phyloP scores from a whole-genome alignment of 2,797 vertebrate genomes.

The Acipenser ruthenus region DNA sequence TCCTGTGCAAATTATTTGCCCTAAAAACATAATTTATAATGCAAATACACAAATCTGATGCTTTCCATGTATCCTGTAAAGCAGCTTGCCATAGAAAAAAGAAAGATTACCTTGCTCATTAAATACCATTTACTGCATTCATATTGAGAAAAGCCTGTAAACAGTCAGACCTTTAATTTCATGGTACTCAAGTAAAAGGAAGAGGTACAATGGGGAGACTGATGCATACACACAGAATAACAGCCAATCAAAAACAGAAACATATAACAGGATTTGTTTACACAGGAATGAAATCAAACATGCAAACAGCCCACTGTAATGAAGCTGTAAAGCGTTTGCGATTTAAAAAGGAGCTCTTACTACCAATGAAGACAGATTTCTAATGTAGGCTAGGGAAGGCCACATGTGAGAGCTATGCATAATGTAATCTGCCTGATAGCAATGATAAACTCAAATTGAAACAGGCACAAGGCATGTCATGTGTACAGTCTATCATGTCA shows the following conservation, averaged over 20 bases:
- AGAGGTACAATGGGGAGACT: slow-evolving; percentile 54
- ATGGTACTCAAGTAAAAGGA: slow-evolving; percentile 57
- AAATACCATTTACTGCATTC: slow-evolving; percentile 56
- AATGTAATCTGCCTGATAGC: slow-evolving; percentile 55
- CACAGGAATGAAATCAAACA: neutral
- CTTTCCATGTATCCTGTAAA: slow-evolving; percentile 19
- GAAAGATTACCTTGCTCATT: slow-evolving; percentile 50
- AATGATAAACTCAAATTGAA: slow-evolving; percentile 67
- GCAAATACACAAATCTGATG: slow-evolving; percentile 14
- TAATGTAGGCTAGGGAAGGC: neutral
- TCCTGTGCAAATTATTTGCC: too few relatives aligned
- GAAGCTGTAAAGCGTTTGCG: neutral
- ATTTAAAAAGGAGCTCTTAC: neutral
- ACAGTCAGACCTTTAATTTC: slow-evolving; percentile 62
- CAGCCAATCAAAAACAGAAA: neutral
- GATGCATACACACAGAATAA: slow-evolving; percentile 31
- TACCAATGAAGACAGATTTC: slow-evolving; percentile 40
- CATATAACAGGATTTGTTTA: neutral
- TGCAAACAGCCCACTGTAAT: neutral
- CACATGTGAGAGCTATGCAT: slow-evolving; percentile 24
- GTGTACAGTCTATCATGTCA: slow-evolving; percentile 70
- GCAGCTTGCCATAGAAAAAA: slow-evolving; percentile 41
- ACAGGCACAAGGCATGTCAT: slow-evolving; percentile 55
- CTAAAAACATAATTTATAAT: too few relatives aligned
- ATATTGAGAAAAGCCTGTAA: slow-evolving; percentile 44